Evolutionary conservation across 2,888 invertebrate species (phyloP).

Genomic region (Leucophenga maculata): DNA sequence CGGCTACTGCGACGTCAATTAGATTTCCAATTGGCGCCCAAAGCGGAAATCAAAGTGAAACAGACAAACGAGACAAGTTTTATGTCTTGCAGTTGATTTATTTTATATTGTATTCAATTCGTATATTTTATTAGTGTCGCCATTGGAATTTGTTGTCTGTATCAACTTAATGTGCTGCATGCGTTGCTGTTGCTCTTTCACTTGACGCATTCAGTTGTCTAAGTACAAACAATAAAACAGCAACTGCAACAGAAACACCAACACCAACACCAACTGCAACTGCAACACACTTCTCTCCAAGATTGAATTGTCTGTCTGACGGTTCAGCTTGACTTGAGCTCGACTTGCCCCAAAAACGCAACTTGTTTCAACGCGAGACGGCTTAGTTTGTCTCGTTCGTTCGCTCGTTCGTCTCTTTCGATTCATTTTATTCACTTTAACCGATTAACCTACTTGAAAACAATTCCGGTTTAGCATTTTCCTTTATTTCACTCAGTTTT

Average conservation of each 20-base stretch:
- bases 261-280: too few relatives aligned
- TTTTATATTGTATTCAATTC: background rate
- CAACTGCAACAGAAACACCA: too few relatives aligned
- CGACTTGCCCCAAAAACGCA: background rate
- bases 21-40: background rate
- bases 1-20: too few relatives aligned
- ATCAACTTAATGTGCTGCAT: background rate
- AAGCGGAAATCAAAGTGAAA: background rate
- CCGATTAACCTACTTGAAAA: constrained; percentile 59
- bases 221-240: background rate
- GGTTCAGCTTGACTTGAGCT: background rate
- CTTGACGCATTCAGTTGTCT: background rate
- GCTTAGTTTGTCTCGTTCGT: background rate
- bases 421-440: constrained; percentile 42
- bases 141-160: background rate
- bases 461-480: constrained; percentile 14
- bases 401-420: constrained; percentile 23
- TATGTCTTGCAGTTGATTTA: background rate
- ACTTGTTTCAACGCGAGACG: background rate
- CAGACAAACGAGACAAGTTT: background rate
- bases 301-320: background rate
- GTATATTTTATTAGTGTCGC: background rate
- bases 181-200: background rate
- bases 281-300: background rate
- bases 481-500: background rate